These are phyloP conservation scores for Aphidoletes aphidimyza DNA, from an alignment of 2,888 invertebrate species.

Conservation along the genomic window DNA sequence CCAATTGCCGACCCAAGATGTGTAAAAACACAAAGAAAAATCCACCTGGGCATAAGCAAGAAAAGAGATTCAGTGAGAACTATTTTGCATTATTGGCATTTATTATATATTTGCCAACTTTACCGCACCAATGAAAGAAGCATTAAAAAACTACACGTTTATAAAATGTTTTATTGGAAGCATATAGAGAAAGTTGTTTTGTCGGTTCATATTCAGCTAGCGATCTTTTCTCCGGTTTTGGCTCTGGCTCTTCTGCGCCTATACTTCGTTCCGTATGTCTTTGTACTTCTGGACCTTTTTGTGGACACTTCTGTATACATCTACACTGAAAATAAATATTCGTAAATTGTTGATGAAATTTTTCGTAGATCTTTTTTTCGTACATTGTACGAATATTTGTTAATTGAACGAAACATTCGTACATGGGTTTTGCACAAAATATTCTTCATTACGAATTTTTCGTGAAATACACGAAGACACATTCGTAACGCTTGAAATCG, in stretches of 20 bases:
- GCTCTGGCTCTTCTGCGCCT: not conserved
- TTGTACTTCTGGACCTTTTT: not conserved
- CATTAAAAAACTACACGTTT: not conserved
- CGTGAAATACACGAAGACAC: too few species aligned
- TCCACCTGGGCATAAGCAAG: not conserved
- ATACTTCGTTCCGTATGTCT: not conserved
- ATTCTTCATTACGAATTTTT: too few species aligned
- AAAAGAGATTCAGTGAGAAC: not conserved
- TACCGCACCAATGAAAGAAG: not conserved
- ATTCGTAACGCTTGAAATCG: too few species aligned
- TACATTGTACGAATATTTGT: too few species aligned
- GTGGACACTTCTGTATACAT: not conserved
- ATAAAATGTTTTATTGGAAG: conserved; percentile 27
- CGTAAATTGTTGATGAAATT: too few species aligned
- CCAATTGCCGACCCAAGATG: not conserved
- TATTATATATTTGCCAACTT: conserved; percentile 1
- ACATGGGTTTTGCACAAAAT: too few species aligned
- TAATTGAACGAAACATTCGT: too few species aligned
- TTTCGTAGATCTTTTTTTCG: too few species aligned
- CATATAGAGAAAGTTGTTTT: conserved; percentile 38
- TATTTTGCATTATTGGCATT: not conserved
- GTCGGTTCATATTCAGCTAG: not conserved
- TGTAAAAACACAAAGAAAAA: not conserved
- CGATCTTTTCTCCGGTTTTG: not conserved
- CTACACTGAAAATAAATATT: not conserved